Base-by-base conservation (phyloP, 2,113 vertebrate genomes). In the Triplophysa rosa region DNA sequence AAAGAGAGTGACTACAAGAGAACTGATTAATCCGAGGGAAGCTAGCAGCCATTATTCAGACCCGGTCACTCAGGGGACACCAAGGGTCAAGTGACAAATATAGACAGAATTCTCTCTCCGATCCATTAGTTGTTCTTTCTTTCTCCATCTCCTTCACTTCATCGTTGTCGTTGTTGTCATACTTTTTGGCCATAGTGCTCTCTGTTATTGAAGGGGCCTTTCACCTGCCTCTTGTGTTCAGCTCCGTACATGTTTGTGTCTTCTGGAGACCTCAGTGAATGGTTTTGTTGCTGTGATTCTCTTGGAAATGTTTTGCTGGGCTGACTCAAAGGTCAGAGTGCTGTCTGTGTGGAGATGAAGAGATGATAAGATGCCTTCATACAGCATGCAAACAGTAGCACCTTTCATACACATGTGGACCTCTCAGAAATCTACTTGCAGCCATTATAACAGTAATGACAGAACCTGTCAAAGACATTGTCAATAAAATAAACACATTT, bases 201-300 rank as follows among this genome's bases (percentile, higher is more conserved):
- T 81, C 83, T 83, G 72, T 88, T 91, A 91, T 91, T 89, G 89
- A 90, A 80, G 26, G 75, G 86, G 90, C 84, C 89, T 80, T 68
- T 81, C 83, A 86, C 87, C 86, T 42, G 82, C 61, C 2, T 67
- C 84, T 78, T 90, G 80, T 88, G 73, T 88, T 88, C 89, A 92
- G 90, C 91, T 93, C 88, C 87, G 86, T 91, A 87, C 90, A 91
- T 86, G 86, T 86, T 82, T 74, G 79, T 83, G 87, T 84, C 87
- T 89, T 70, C 16, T 42, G 49, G 71, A 66, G 71, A 89, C 90
- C 90, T 78, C 73, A 82, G 79, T 83, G 72, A 67, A 79, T 65
- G 79, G 84, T 87, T 87, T 87, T 84, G 88, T 89, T 88, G 88
- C 86, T 83, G 82, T 80, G 83, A 84, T 52, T 64, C 61, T 29